Evolutionary conservation across 2,113 vertebrate genomes (phyloP).

Genomic region (Tretioscincus oriximinensis): DNA sequence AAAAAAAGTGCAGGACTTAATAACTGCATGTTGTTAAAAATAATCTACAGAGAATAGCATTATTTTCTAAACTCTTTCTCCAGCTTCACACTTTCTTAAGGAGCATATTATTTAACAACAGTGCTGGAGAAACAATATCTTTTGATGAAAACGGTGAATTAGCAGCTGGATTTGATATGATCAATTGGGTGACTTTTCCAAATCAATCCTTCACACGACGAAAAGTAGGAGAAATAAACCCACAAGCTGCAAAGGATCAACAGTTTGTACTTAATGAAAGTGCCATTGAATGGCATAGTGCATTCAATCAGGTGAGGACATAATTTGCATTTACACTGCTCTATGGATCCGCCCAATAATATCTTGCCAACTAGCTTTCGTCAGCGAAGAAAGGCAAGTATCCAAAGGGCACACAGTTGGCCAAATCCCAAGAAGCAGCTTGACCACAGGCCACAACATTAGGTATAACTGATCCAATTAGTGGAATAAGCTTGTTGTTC

Average conservation of each 20-base stretch:
- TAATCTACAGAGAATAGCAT: no score
- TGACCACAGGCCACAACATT: no score
- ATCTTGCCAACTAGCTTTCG: no score
- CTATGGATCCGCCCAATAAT: no score
- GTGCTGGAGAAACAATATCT: neutral
- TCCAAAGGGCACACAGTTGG: no score
- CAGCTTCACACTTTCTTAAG: slow-evolving; percentile 4
- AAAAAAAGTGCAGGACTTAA: no score
- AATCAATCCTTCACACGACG: neutral
- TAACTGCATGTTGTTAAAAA: no score
- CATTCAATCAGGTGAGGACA: neutral
- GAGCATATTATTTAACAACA: neutral
- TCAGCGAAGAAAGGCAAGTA: no score
- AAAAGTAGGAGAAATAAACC: neutral
- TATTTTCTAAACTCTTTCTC: neutral
- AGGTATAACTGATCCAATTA: no score
- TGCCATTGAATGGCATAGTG: neutral
- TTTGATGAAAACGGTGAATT: neutral
- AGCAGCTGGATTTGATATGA: neutral
- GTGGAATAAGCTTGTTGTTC: no score
- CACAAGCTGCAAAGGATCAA: neutral
- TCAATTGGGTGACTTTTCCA: slow-evolving; percentile 13
- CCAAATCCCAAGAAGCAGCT: no score
- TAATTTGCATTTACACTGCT: no score
- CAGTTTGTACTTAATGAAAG: neutral